Conservation (phyloP, 1,140 invertebrate species). For the Chironomus tepperi region DNA sequence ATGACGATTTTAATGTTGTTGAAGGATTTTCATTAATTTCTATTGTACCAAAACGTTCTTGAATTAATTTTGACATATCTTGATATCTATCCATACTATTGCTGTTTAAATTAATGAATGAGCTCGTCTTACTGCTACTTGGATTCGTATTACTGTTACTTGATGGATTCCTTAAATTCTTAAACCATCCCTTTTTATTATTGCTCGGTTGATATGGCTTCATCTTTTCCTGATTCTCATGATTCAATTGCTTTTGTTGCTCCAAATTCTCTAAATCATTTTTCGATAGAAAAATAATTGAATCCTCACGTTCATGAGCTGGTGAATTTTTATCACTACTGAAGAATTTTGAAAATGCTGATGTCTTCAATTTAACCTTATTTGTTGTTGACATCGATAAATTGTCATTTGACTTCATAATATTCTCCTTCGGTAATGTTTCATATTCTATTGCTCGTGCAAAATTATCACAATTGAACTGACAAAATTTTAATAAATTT, state of each 20-base stretch:
- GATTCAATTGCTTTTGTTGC: slow-evolving; percentile 32
- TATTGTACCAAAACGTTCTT: slow-evolving; percentile 45
- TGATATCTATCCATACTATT: slow-evolving; percentile 49
- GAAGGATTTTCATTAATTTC: slow-evolving; percentile 30
- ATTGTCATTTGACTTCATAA: slow-evolving; percentile 32
- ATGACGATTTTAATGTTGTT: slow-evolving; percentile 21
- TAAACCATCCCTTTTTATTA: slow-evolving; percentile 48
- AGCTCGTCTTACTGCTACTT: slow-evolving; percentile 36
- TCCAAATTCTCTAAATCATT: slow-evolving; percentile 49
- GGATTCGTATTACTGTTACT: slow-evolving; percentile 40
- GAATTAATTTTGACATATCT: slow-evolving; percentile 51
- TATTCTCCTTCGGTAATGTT: slow-evolving; percentile 35
- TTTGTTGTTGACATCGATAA: slow-evolving; percentile 43
- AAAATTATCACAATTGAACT: slow-evolving; percentile 44
- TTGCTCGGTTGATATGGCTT: slow-evolving; percentile 46
- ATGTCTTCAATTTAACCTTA: slow-evolving; percentile 35
- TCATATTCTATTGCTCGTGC: slow-evolving; percentile 38
- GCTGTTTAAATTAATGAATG: slow-evolving; percentile 30
- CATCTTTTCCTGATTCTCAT: slow-evolving; percentile 42
- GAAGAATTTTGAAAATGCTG: slow-evolving; percentile 44
- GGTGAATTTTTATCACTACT: slow-evolving; percentile 46
- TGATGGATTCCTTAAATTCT: slow-evolving; percentile 43
- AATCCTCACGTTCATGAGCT: slow-evolving; percentile 51
- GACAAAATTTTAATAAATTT: slow-evolving; percentile 52
- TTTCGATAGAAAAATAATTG: slow-evolving; percentile 53